A percentile compares a stretch with the other conserved stretches of the same genome.
Evolutionary conservation across 2,797 vertebrate species (phyloP).

Genomic region (Hapalemur alaotrensis): DNA sequence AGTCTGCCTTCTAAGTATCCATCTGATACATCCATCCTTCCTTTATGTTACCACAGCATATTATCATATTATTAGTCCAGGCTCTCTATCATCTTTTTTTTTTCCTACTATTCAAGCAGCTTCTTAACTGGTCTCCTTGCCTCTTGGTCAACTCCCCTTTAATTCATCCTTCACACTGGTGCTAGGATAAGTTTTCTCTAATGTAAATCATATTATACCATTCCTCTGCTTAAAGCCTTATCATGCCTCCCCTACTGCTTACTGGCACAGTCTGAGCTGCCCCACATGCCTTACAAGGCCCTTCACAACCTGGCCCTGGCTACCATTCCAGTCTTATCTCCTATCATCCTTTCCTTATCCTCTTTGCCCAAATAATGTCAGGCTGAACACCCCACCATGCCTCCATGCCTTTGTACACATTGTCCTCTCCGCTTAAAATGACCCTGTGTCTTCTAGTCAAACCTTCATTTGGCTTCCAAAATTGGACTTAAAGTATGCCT

Average conservation of each 20-base stretch:
- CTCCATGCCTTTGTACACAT: background rate
- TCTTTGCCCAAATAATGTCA: slow-evolving; percentile 19
- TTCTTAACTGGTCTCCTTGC: background rate
- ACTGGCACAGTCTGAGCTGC: background rate
- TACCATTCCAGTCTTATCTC: background rate
- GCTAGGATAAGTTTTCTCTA: background rate
- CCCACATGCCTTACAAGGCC: background rate
- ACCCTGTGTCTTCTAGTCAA: background rate
- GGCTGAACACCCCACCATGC: background rate
- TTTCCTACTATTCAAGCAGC: background rate
- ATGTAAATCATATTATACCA: background rate
- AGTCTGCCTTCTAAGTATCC: slow-evolving; percentile 15
- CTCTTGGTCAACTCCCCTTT: background rate
- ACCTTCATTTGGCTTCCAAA: slow-evolving; percentile 30
- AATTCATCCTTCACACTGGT: background rate
- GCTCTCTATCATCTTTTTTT: background rate
- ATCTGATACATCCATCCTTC: background rate
- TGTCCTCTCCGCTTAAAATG: background rate
- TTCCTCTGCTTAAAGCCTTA: background rate
- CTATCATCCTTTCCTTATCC: background rate
- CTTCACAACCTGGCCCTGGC: background rate
- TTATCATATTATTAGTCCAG: background rate
- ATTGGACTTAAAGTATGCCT: background rate
- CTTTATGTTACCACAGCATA: background rate
- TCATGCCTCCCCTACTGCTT: background rate